Evolutionary conservation across 1,140 invertebrate species (phyloP), one percentile per base, ranked within the genome.

Genomic region (Monomorium pharaonis): DNA sequence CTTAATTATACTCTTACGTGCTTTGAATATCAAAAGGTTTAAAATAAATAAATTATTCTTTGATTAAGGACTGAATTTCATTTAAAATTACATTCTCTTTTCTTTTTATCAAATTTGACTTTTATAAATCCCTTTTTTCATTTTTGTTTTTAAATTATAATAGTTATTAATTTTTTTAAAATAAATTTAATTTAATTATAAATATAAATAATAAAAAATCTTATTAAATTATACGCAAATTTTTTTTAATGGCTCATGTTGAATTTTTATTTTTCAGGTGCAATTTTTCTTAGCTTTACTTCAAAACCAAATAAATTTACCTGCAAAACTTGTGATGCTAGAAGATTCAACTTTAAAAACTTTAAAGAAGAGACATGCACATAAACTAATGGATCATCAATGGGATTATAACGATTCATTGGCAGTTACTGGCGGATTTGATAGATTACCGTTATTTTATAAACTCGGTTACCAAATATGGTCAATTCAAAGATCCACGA

Each of bases 251-350:
- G n/a, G n/a, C n/a, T n/a, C n/a, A n/a, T n/a, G n/a, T 10, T 21
- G 0, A 56, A 44, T 24, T 18, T 72, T 60, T 58, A 62, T 83
- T 76, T 92, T 93, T 37, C 87, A 96, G 96, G 93, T 96, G 7
- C 92, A 95, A 65, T 97, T 96, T 92, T 96, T 96, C 81, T 83
- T 97, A 24, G 95, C 95, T 56, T 86, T 95, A 56, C 89, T 97
- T 5, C 95, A 95, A 78, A 95, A 95, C 0, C 89, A 90, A 12
- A 86, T 95, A 51, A 58, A 47, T 18, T 92, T 97, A 14, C 97
- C 97, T 2, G 87, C 93, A 0, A 91, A 78, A 65, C 69, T 70
- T 14, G 42, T 70, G 7, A 94, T 94, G 94, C 9, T 94, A 18
- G 88, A 92, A 33, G 92, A 95, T n/a, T 91, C 90, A 0, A 83